Percentiles rank a stretch among this genome's conserved stretches.
Evolutionary conservation across 2,888 invertebrate species (phyloP).

Genomic region (Stenurella melanura): DNA sequence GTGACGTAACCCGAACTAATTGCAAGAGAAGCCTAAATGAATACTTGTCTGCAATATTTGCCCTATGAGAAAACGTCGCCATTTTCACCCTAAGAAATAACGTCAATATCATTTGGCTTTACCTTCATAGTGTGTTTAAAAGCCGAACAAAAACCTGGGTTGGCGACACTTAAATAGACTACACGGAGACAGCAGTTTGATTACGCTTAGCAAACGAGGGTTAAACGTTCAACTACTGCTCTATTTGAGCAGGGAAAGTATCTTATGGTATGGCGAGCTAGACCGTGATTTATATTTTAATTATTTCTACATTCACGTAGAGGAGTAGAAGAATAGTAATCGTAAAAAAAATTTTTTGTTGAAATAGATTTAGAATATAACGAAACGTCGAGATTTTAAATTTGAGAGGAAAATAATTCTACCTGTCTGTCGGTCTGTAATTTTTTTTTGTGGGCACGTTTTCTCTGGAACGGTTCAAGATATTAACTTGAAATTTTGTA

Average conservation of each 20-base stretch:
- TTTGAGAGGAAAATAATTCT: too few relatives aligned
- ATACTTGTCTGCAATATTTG: conserved; percentile 28
- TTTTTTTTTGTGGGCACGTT: too few relatives aligned
- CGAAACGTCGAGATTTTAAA: too few relatives aligned
- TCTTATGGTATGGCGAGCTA: not conserved
- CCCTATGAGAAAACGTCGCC: conserved; percentile 16
- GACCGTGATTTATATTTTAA: not conserved
- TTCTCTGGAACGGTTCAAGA: too few relatives aligned
- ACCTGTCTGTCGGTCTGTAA: too few relatives aligned
- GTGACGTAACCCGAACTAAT: conserved; percentile 31
- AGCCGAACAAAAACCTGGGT: conserved; percentile 5
- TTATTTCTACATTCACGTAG: too few relatives aligned
- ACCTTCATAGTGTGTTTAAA: conserved; percentile 7
- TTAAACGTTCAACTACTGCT: conserved; percentile 8
- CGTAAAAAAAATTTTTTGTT: too few relatives aligned
- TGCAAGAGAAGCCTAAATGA: conserved; percentile 24
- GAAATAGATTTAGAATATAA: too few relatives aligned
- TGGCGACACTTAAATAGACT: not conserved
- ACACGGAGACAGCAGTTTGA: not conserved
- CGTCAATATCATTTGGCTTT: conserved; percentile 16
- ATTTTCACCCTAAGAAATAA: conserved; percentile 11
- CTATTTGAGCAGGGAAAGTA: not conserved
- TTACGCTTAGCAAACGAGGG: not conserved
- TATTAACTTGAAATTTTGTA: too few relatives aligned
- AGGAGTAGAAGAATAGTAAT: too few relatives aligned